Base-by-base conservation (phyloP, 2,113 vertebrate species). In the Manacus vitellinus region DNA sequence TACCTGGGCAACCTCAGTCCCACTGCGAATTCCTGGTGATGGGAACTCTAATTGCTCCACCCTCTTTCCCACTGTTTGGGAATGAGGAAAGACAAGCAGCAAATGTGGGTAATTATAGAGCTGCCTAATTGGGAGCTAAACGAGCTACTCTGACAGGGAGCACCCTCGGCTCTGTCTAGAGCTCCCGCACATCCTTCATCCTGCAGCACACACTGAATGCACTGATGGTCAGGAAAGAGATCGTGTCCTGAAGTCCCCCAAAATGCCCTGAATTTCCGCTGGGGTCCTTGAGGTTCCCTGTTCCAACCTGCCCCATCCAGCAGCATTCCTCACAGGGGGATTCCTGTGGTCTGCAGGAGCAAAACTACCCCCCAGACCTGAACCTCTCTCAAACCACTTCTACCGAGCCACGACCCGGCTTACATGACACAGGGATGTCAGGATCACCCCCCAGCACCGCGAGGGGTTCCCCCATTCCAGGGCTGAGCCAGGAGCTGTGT, bases 391-490 rank as follows among this genome's bases (percentile, higher is more conserved):
- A 46, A 6, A 30, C 7, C 65, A 14, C 33, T 4, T 27, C 54
- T 15, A 6, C 0, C 0, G 3, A 56, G 16, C 61, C 7, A 2
- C 0, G 3, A 28, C 65, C 35, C 0, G 0, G 12, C 33, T 62
- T 2, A 5, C 1, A 3, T 5, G 18, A 54, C 67, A 44, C 3
- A 0, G 41, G 35, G 51, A n/a, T 0, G 0, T n/a, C 0, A 0
- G 44, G 27, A 23, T 70, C 24, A 0, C 10, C 30, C n/a, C 4
- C 19, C 3, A 2, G 7, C 61, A 37, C 28, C 4, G 0, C 2
- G 0, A 65, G 30, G 8, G 28, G 0, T 6, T 9, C 55, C 24
- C 55, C 8, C 3, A 4, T 10, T 3, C 17, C 4, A 1, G 20
- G 7, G 59, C n/a, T 1, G 3, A 49, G 31, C 49, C 0, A 1